Evolutionary conservation across 2,113 vertebrate species (phyloP).

Genomic region (Syngnathus floridae): DNA sequence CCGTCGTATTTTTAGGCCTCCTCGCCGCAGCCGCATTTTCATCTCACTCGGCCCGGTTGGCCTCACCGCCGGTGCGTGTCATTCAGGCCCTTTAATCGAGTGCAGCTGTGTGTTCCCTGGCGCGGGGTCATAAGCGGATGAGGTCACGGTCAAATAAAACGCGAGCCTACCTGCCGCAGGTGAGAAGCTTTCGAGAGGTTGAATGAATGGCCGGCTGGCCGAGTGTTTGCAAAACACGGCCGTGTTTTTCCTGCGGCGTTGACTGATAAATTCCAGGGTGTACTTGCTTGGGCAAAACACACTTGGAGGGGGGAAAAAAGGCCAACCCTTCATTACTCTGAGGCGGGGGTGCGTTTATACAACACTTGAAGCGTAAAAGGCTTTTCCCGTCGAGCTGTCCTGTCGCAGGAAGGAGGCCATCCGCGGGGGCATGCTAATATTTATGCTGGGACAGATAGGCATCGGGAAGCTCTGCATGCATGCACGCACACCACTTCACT

Average conservation of each 20-base stretch:
- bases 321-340: slow-evolving; percentile 34
- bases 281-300: slow-evolving; percentile 16
- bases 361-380: not conserved
- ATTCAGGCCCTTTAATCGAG: slow-evolving; percentile 69
- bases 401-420: slow-evolving; percentile 60
- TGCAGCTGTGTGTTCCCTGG: slow-evolving; percentile 62
- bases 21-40: slow-evolving; percentile 68
- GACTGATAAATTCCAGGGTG: slow-evolving; percentile 41
- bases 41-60: slow-evolving; percentile 48
- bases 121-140: slow-evolving; percentile 15
- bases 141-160: not conserved
- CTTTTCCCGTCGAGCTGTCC: not conserved
- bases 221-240: slow-evolving; percentile 24
- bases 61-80: slow-evolving; percentile 36
- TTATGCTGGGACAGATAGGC: slow-evolving; percentile 50
- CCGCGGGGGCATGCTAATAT: slow-evolving; percentile 54
- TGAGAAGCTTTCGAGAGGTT: not conserved
- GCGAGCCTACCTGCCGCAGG: not conserved
- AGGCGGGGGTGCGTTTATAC: not conserved
- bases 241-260: not conserved
- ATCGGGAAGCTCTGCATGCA: slow-evolving; percentile 33
- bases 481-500: not conserved
- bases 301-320: not conserved
- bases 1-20: slow-evolving; percentile 65
- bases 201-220: not conserved